These are phyloP conservation scores for Syrista parreyssii DNA, from an alignment of 2,888 invertebrate genomes.

Conservation along the genomic window DNA sequence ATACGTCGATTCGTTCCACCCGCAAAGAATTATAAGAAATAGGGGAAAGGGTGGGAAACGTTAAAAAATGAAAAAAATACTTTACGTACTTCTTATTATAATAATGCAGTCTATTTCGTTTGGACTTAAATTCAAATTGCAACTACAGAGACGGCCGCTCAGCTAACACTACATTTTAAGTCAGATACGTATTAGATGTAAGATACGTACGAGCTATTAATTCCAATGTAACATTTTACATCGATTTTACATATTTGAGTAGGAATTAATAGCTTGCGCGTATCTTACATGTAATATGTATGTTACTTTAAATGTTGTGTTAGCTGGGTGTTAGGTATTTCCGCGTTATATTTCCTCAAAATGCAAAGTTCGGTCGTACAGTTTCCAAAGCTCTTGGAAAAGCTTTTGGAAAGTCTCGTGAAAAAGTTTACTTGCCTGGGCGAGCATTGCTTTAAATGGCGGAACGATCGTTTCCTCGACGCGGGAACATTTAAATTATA, in stretches of 20 bases:
- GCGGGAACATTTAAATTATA: not conserved
- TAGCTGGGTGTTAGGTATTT: not conserved
- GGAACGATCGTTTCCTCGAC: not conserved
- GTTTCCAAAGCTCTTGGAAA: not conserved
- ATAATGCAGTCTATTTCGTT: not conserved
- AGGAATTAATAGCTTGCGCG: too few species aligned
- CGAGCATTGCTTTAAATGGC: not conserved
- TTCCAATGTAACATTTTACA: too few species aligned
- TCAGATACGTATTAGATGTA: too few species aligned
- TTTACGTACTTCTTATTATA: not conserved
- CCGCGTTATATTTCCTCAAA: not conserved
- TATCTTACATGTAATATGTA: too few species aligned
- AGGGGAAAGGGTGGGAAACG: not conserved
- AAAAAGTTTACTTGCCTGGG: not conserved
- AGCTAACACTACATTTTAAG: too few species aligned
- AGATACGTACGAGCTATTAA: too few species aligned
- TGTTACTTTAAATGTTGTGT: too few species aligned
- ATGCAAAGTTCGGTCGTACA: not conserved
- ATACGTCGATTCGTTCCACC: not conserved
- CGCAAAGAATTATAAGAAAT: not conserved
- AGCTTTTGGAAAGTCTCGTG: not conserved
- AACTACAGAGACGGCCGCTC: too few species aligned
- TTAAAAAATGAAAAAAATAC: not conserved
- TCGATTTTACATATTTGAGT: too few species aligned
- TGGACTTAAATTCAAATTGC: not conserved